phyloP scores from a whole-genome alignment of 2,888 invertebrate species.

The Hydrotaea cyrtoneurina region DNA sequence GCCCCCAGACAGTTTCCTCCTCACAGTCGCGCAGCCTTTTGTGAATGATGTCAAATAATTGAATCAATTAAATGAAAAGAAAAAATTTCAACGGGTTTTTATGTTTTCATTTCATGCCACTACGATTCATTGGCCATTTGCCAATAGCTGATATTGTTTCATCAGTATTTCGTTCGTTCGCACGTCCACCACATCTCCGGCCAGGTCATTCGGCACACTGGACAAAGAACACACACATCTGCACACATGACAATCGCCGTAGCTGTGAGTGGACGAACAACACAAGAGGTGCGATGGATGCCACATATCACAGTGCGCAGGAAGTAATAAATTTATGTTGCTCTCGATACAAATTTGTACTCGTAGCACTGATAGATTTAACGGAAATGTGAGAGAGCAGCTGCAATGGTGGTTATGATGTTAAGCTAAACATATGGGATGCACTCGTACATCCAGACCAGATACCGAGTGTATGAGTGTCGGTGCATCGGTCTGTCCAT shows the following conservation, averaged over 20 bases:
- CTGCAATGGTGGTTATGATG: conserved; percentile 48
- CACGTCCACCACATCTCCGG: conserved; percentile 11
- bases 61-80: conserved; percentile 69
- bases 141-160: conserved; percentile 12
- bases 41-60: conserved; percentile 78
- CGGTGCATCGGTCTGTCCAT: not conserved
- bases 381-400: conserved; percentile 63
- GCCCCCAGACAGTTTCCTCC: too few relatives aligned
- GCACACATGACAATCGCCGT: not conserved
- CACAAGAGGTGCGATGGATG: not conserved
- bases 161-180: conserved; percentile 44
- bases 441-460: not conserved
- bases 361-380: conserved; percentile 67
- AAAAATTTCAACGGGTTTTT: conserved; percentile 53
- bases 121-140: not conserved
- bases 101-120: conserved; percentile 17
- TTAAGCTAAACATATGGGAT: conserved; percentile 6
- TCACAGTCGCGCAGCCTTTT: conserved; percentile 52
- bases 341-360: conserved; percentile 77
- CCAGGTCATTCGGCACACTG: conserved; percentile 27
- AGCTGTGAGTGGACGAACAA: not conserved
- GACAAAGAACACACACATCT: not conserved
- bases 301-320: conserved; percentile 68
- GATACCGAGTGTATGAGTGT: not conserved
- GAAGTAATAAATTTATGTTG: conserved; percentile 79